Conservation (phyloP, 2,113 vertebrate species). For the Columba janthina region DNA sequence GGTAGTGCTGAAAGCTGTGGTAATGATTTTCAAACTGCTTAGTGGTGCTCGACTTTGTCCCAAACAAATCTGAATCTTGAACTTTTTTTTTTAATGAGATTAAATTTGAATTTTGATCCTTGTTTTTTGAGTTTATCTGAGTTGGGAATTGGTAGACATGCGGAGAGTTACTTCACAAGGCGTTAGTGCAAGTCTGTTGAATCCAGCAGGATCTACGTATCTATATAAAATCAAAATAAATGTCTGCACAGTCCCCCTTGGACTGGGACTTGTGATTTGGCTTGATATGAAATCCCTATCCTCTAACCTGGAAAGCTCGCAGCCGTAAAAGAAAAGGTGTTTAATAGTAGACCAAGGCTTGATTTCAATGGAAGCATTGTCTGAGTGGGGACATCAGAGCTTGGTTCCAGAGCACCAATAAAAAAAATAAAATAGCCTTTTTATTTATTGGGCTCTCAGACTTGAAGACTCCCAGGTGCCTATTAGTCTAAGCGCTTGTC, state of each 20-base stretch:
- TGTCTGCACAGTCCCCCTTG: conserved; percentile 9
- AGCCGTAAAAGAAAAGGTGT: conserved; percentile 30
- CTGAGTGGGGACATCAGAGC: conserved; percentile 51
- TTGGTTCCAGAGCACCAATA: conserved; percentile 47
- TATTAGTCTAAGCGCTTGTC: conserved; percentile 63
- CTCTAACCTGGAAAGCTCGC: conserved; percentile 28
- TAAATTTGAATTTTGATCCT: neutral
- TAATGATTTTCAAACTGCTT: neutral
- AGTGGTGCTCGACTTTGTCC: neutral
- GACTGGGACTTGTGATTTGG: conserved; percentile 29
- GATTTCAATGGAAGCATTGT: conserved; percentile 56
- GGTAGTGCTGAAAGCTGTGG: neutral
- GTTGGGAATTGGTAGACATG: neutral
- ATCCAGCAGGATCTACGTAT: neutral
- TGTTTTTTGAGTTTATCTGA: neutral
- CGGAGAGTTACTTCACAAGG: neutral
- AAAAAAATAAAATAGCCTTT: conserved; percentile 44
- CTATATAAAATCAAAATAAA: conserved; percentile 32
- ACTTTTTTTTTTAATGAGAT: neutral
- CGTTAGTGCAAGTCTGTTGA: neutral
- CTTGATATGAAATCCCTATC: conserved; percentile 42
- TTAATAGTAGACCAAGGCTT: conserved; percentile 45
- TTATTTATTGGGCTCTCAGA: conserved; percentile 69
- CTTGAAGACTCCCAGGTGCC: conserved; percentile 66
- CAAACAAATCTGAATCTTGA: neutral